Conservation (phyloP, 2,888 invertebrate genomes). For the Coelogynopora nodosa region DNA sequence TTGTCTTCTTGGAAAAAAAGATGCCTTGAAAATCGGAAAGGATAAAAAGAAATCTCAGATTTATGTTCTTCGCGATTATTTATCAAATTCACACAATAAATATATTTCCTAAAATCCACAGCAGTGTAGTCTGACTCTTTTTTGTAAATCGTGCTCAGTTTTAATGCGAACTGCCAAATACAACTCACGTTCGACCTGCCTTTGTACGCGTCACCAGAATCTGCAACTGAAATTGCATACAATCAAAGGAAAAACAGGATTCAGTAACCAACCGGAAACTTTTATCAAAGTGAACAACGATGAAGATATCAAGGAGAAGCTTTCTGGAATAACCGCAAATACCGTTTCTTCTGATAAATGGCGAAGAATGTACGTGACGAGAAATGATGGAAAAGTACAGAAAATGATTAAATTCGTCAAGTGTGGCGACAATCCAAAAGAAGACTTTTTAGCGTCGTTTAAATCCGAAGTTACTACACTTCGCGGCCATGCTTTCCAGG, state of each 20-base stretch:
- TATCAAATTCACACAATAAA: constrained; percentile 25
- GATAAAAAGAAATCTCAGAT: constrained; percentile 39
- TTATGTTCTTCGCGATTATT: constrained; percentile 46
- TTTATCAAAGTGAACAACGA: constrained; percentile 39
- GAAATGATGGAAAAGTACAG: no score
- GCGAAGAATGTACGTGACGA: no score
- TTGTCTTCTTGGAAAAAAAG: constrained; percentile 45
- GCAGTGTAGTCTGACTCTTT: not conserved
- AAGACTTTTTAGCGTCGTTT: constrained; percentile 42
- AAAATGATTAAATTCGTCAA: constrained; percentile 47
- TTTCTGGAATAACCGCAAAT: constrained; percentile 13
- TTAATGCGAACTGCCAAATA: not conserved
- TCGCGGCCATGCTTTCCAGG: constrained; percentile 40
- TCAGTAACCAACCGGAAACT: constrained; percentile 46
- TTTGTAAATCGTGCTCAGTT: not conserved
- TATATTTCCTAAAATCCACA: not conserved
- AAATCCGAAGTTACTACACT: constrained; percentile 42
- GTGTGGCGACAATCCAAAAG: not conserved
- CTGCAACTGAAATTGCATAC: constrained; percentile 46
- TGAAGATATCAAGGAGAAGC: not conserved
- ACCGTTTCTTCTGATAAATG: no score
- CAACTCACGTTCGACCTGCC: not conserved
- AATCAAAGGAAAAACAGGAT: constrained; percentile 27
- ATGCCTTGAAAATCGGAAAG: constrained; percentile 46
- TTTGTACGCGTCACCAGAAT: constrained; percentile 32